phyloP scores from a whole-genome alignment of 2,113 vertebrate genomes.

The Gambusia holbrooki region DNA sequence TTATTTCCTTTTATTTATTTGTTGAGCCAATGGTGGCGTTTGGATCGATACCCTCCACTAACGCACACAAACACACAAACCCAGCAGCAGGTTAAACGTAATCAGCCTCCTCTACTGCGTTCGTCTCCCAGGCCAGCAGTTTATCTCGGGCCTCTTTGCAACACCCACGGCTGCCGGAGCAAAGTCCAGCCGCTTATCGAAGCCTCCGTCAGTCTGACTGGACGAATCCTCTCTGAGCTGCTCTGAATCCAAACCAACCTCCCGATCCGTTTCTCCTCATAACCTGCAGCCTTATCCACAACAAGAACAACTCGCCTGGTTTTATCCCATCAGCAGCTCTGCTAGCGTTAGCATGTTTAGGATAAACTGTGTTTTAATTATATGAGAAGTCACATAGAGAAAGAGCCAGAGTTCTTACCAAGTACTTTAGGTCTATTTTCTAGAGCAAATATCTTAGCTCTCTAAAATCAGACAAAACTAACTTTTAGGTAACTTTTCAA shows the following conservation, averaged over 20 bases:
- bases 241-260: not conserved
- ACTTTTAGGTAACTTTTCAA: too few species aligned
- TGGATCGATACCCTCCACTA: constrained; percentile 43
- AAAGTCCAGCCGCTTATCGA: constrained; percentile 80
- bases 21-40: constrained; percentile 30
- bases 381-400: not conserved
- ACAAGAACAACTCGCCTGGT: not conserved
- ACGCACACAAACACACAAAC: constrained; percentile 23
- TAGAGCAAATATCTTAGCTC: not conserved
- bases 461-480: too few species aligned
- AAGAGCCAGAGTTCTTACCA: not conserved
- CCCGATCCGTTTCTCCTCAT: not conserved
- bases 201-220: constrained; percentile 35
- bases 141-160: constrained; percentile 77
- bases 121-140: constrained; percentile 45
- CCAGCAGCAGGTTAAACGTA: constrained; percentile 64
- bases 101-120: constrained; percentile 72
- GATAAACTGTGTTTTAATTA: not conserved
- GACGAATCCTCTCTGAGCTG: constrained; percentile 23
- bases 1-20: not conserved
- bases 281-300: not conserved
- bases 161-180: constrained; percentile 73
- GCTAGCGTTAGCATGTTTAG: not conserved
- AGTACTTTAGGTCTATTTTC: too few species aligned
- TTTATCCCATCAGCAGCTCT: not conserved